Base-by-base conservation (phyloP, 92 coral and sea anemone genomes). In the Ricordea florida region DNA sequence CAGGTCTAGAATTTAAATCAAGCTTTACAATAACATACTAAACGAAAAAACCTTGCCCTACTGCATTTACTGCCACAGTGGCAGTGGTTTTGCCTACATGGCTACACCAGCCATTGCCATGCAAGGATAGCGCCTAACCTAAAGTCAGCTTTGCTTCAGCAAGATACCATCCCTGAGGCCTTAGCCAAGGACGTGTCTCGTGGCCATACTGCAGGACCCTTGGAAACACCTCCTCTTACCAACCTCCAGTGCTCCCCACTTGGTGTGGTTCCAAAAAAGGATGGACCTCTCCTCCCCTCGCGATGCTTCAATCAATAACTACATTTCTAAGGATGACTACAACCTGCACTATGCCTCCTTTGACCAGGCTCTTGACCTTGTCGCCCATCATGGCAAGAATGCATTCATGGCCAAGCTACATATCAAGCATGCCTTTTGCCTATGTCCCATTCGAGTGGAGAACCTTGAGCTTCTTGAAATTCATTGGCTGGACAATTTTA, bases 351-450 rank as follows among this genome's bases (percentile, higher is more conserved):
- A 69, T 35, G 26, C 45, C 32, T 24, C 56, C 42, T 43, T 68
- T 26, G 64, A 47, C 33, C 28, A 26, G 11, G 76, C 76, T 6
- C 56, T 68, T 1, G 10, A 26, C 4, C 21, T 69, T 1, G 47
- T 38, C 2, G 78, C 47, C 2, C 49, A 10, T 10, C 42, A 38
- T 31, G 78, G 56, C 28, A 33, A 10, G 56, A 31, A 56, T 21
- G 34, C 78, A 34, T 51, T 70, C 27, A 70, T 33, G 67, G 78
- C 68, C 18, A 70, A 70, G 8, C 33, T 53, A 0, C 50, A 70
- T 27, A 70, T 70, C 13, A 69, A 69, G 30, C 57, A 55, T 24
- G 76, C 65, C 21, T 69, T 47, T 47, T 18, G 76, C 34, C 61
- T 71, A 16, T 51, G 47, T 26, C 78, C 78, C 34, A 67, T 71